Percentiles rank a stretch among this genome's conserved stretches.
These are phyloP conservation scores for Dermolepida albohirtum DNA, from an alignment of 2,888 invertebrate genomes.

Conservation along the genomic window DNA sequence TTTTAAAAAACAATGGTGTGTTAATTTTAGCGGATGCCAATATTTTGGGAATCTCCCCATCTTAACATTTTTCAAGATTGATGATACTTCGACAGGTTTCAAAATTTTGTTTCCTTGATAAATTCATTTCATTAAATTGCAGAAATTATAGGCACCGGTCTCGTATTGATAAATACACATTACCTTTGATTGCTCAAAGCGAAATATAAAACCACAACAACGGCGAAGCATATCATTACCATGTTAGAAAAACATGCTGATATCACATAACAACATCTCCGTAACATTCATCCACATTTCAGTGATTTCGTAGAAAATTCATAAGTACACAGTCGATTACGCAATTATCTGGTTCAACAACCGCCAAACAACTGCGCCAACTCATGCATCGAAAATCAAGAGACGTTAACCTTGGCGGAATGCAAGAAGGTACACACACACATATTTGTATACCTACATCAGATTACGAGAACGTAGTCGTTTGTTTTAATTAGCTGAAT, in stretches of 20 bases:
- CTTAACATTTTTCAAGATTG: too few species aligned
- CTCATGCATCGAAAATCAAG: constrained; percentile 33
- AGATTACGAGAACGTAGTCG: constrained; percentile 7
- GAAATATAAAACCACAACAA: not conserved
- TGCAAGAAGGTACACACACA: constrained; percentile 13
- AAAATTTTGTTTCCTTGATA: too few species aligned
- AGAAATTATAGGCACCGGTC: not conserved
- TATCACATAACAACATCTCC: constrained; percentile 4
- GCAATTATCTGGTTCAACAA: constrained; percentile 33
- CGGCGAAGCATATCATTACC: constrained; percentile 2
- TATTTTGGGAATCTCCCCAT: too few species aligned
- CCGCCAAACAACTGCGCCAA: constrained; percentile 38
- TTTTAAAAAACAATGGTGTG: too few species aligned
- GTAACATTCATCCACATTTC: constrained; percentile 1
- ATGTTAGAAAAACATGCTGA: constrained; percentile 1
- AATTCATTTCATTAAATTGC: too few species aligned
- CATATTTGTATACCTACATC: not conserved
- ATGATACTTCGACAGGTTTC: too few species aligned
- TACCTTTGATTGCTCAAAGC: not conserved
- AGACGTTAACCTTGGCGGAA: constrained; percentile 33
- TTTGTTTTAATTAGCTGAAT: constrained; percentile 9
- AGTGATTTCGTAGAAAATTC: constrained; percentile 5
- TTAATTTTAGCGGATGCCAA: too few species aligned
- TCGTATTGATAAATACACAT: not conserved
- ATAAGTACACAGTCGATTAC: constrained; percentile 7